Evolutionary conservation across 2,113 vertebrate species (phyloP), one percentile per base, ranked within the genome.

Genomic region (Panthera leo): DNA sequence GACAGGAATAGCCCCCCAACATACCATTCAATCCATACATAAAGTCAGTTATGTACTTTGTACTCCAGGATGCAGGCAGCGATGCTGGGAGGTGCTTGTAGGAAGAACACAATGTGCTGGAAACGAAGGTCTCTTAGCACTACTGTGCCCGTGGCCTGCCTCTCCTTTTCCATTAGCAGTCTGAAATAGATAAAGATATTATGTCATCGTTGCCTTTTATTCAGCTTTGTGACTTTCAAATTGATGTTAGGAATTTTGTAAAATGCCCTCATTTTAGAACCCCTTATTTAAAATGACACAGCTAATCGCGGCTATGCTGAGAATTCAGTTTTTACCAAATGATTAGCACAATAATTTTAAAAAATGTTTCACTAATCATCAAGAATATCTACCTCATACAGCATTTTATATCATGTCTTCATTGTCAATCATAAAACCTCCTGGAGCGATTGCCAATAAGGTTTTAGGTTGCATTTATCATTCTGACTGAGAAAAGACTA

Each of bases 31-130:
- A 0, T 23, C n/a, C 14, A 27, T n/a, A 36, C 18, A 2, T 19
- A 21, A 9, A 61, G 18, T 29, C 7, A 48, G 39, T 21, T 61
- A 61, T 61, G 58, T 68, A 31, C 6, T 89, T 65, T 31, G 3
- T 29, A 1, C 1, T 6, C 34, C 10, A 45, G 7, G 51, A 36
- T 3, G n/a, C 51, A 55, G 1, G 0, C 0, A 1, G 6, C 4
- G 2, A 7, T 6, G 13, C 9, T 70, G 3, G 31, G 25, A 1
- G 19, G 2, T 3, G 5, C 11, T 3, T 1, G 3, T 6, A 21
- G 14, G 63, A 82, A 16, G 15, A 51, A 10, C 5, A 10, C 1
- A 2, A 9, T 18, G 6, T 63, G 4, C 11, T 36, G 10, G 23
- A 82, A 65, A 34, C 4, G n/a, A 1, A 34, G 2, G 34, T 51